Evolutionary conservation across 2,888 invertebrate genomes (phyloP).

Genomic region (Spodoptera littoralis): DNA sequence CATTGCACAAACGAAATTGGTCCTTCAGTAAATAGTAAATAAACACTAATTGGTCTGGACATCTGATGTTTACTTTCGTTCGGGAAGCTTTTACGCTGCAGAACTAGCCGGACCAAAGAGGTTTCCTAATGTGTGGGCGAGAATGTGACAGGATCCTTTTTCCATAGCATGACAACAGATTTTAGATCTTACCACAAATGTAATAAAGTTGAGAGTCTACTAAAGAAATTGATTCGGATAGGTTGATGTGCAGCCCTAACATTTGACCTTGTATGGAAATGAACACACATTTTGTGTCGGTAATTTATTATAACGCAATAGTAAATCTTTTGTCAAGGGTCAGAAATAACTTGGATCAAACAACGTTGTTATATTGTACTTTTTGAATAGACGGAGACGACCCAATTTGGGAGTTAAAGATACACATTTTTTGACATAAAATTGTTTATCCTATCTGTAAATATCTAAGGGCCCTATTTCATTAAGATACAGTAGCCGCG

Average conservation of each 20-base stretch:
- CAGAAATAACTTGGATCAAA: neutral
- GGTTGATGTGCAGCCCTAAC: neutral
- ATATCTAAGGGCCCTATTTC: too few species aligned
- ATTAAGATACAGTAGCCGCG: too few species aligned
- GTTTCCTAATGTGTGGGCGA: neutral
- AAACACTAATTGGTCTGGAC: neutral
- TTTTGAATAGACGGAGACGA: neutral
- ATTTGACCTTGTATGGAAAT: constrained; percentile 16
- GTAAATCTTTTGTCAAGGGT: neutral
- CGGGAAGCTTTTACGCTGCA: constrained; percentile 2
- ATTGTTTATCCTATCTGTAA: too few species aligned
- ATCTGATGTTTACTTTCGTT: constrained; percentile 7
- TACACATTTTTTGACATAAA: too few species aligned
- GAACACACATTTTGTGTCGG: constrained; percentile 14
- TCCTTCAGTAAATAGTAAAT: constrained; percentile 15
- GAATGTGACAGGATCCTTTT: constrained; percentile 8
- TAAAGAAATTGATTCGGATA: too few species aligned
- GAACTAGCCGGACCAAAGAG: too few species aligned
- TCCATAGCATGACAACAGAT: too few species aligned
- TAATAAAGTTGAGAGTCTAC: too few species aligned
- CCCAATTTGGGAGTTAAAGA: too few species aligned
- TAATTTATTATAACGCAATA: constrained; percentile 11
- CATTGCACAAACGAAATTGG: constrained; percentile 2
- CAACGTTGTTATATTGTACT: neutral
- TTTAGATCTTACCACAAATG: too few species aligned